phyloP scores from a whole-genome alignment of 2,888 invertebrate species.

The Carterocephalus palaemon region DNA sequence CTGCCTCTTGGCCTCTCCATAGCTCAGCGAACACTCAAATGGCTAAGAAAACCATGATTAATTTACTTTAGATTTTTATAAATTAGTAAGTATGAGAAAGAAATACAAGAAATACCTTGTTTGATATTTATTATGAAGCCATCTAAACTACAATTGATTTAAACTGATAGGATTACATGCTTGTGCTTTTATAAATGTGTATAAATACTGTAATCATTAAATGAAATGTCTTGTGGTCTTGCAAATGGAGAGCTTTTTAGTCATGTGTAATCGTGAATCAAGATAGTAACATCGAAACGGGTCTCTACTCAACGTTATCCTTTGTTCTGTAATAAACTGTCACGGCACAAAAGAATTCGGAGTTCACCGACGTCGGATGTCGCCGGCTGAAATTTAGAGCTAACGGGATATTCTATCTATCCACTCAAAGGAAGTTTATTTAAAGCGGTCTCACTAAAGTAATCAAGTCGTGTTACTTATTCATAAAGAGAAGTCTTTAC shows the following conservation, averaged over 20 bases:
- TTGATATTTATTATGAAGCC: no score
- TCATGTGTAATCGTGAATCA: slow-evolving; percentile 59
- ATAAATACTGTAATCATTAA: no score
- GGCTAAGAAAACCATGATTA: no score
- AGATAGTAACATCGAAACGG: slow-evolving; percentile 64
- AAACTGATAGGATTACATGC: no score
- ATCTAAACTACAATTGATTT: no score
- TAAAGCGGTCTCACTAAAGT: slow-evolving; percentile 35
- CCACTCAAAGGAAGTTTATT: slow-evolving; percentile 48
- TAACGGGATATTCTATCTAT: slow-evolving; percentile 42
- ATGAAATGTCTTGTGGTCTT: no score
- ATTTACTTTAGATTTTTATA: no score
- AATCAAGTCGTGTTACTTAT: slow-evolving; percentile 1
- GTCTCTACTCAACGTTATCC: slow-evolving; percentile 60
- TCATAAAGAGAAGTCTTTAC: neutral
- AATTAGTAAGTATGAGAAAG: no score
- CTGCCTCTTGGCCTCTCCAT: neutral
- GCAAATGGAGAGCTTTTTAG: no score
- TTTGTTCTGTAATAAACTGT: slow-evolving; percentile 72
- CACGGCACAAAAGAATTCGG: slow-evolving; percentile 62
- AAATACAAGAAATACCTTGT: no score
- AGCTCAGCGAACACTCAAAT: neutral
- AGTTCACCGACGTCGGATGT: slow-evolving; percentile 57
- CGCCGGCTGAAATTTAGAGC: slow-evolving; percentile 56
- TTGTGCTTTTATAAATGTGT: no score